phyloP scores from a whole-genome alignment of 37 sponge, comb jelly and placozoan species.

The Hexactinellida sp. region DNA sequence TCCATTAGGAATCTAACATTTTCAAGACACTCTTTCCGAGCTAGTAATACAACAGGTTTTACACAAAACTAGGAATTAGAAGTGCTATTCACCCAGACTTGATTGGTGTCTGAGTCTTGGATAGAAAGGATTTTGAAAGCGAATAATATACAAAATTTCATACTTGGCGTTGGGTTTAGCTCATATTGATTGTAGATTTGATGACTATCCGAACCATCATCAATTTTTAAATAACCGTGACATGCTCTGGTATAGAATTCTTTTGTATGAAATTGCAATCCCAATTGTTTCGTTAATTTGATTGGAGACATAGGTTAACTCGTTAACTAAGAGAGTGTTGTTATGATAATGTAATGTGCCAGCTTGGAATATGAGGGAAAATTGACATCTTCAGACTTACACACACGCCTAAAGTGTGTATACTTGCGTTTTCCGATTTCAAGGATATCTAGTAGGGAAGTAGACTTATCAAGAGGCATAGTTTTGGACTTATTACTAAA shows the following conservation, averaged over 20 bases:
- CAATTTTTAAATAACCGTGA: too few relatives aligned
- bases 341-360: background rate
- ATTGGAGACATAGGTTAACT: background rate
- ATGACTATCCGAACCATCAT: background rate
- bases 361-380: background rate
- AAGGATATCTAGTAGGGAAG: background rate
- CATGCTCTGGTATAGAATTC: background rate
- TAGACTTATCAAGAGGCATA: background rate
- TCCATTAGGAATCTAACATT: background rate
- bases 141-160: background rate
- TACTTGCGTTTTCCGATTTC: slow-evolving; percentile 10
- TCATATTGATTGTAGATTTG: background rate
- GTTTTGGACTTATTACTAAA: background rate
- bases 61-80: background rate
- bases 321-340: background rate
- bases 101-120: background rate
- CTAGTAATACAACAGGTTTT: background rate
- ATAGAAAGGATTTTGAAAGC: background rate
- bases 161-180: background rate
- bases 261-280: background rate
- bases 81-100: background rate
- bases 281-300: background rate
- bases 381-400: background rate
- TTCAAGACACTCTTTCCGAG: background rate
- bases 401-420: background rate